Base-by-base conservation (phyloP, 2,888 invertebrate species). In the Frankliniella intonsa region DNA sequence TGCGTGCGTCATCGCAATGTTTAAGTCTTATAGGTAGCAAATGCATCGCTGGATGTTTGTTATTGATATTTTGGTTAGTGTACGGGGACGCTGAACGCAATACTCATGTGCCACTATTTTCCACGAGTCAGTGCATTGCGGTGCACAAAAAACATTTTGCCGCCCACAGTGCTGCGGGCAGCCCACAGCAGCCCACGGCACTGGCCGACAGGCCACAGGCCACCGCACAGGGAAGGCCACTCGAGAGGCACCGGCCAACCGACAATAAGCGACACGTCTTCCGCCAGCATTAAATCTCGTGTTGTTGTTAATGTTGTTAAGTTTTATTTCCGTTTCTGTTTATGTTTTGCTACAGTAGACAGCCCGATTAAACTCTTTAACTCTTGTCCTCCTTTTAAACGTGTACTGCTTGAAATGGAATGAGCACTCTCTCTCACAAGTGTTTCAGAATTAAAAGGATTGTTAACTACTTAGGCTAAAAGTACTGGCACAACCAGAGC, bases 241-340 rank as follows among this genome's bases (percentile, higher is more conserved):
- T 38, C 38, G 38, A 38, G 38, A 38, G 38, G 69, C 22, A 76
- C 25, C 10, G 69, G 69, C 69, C 69, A 76, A 25, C 69, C 25
- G 69, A 76, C 69, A 76, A 76, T 76, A 76, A 76, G 69, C 69
- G 69, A 76, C 69, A 76, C 69, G 69, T 76, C 69, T 76, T 76
- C 69, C 69, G 22, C 69, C 69, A 76, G 25, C 69, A 12, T 25
- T 25, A 76, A 76, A 76, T 38, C 69, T 62, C 69, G 69, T 76
- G 69, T 76, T 76, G 69, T 76, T 76, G 69, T 76, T 76, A 25
- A 25, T 76, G 25, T 76, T 76, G 25, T 25, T 76, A 25, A 25
- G 14, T 62, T 10, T 62, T 62, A 14, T 38, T 17, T 17, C 62
- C 62, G 7, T 62, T 62, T 38, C 17, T 22, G 11, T 69, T 76